Base-by-base conservation (phyloP, 2,113 vertebrate genomes). In the Hemiprocne comata region DNA sequence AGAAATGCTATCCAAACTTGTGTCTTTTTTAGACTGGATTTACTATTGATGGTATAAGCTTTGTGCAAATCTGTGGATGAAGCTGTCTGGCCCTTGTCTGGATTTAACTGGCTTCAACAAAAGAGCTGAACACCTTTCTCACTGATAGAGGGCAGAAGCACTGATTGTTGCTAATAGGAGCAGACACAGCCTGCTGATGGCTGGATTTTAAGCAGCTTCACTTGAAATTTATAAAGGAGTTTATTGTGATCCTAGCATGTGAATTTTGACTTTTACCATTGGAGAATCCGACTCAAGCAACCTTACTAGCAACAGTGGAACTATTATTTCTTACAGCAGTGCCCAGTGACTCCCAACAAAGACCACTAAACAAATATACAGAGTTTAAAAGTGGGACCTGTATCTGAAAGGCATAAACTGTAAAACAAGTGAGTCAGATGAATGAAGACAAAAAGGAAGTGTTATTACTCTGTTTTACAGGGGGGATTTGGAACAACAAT, bases 21-120 rank as follows among this genome's bases (percentile, higher is more conserved):
- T 65, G 70, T 94, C 75, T 96, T 95, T 95, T 97, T 97, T 97
- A 96, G 94, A 94, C 94, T 97, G 93, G 96, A 97, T 97, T 97
- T 92, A 90, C 97, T 95, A 97, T 96, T 98, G 97, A 98, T 94
- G 64, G 36, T 44, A 69, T 98, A 98, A 98, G 97, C 97, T 98
- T 97, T 97, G 95, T 96, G 86, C 83, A 98, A 97, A 98, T 98
- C 97, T 97, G 94, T 97, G 97, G 95, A 97, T 97, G 97, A 97
- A 96, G 53, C 97, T 98, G 97, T 98, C 98, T 98, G 97, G 97
- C 88, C 66, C 81, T 97, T 98, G 97, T 98, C 97, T 98, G 98
- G 96, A 86, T 97, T 97, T 96, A 85, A 81, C 93, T 78, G 72
- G 62, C 90, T 97, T 88, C 96, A 98, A 98, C 97, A 99, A 98